Base-by-base conservation (phyloP, 2,888 invertebrate genomes). In the Trilocha varians region DNA sequence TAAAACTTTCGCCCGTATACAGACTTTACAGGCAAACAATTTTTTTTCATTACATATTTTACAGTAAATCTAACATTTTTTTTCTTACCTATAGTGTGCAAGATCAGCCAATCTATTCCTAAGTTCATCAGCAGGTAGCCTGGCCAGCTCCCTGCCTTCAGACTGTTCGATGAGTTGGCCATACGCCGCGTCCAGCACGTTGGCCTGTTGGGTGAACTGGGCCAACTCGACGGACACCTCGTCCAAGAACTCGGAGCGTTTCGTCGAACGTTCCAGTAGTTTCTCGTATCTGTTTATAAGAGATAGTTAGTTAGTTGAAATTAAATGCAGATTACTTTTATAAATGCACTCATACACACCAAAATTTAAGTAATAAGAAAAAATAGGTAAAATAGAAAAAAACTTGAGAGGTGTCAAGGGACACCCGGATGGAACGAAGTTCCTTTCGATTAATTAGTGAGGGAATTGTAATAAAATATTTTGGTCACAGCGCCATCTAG, bases 201-300 rank as follows among this genome's bases (percentile, higher is more conserved):
- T 73, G 0, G 91, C 90, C 55, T 91, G 91, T 9, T 87, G 84
- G 5, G 87, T 78, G 87, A 96, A 96, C 45, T 88, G 87, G 3
- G 87, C 84, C 45, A 96, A 78, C 45, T 91, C 90, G 3, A 77
- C 75, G 13, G 91, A 90, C 11, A 96, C 91, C 46, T 95, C 94
- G 32, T 95, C 93, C 3, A 98, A 80, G 78, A 95, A 93, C 54
- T 93, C 93, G 4, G 91, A 91, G 41, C 97, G 91, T 46, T 92
- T 92, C 34, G 89, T 75, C 0, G 93, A 91, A 50, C 93, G 92
- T 51, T 96, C 95, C 38, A 93, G 88, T 0, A 97, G 86, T 62
- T 95, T 96, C 57, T 96, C 95, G 74, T 95, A 98, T 69, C 96
- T 91, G 49, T 38, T 62, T n/a, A n/a, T n/a, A n/a, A n/a, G n/a